Percentiles rank a stretch among this genome's conserved stretches.
Conservation (phyloP, 2,797 vertebrate species). For the Sphenopsis melanotis region DNA sequence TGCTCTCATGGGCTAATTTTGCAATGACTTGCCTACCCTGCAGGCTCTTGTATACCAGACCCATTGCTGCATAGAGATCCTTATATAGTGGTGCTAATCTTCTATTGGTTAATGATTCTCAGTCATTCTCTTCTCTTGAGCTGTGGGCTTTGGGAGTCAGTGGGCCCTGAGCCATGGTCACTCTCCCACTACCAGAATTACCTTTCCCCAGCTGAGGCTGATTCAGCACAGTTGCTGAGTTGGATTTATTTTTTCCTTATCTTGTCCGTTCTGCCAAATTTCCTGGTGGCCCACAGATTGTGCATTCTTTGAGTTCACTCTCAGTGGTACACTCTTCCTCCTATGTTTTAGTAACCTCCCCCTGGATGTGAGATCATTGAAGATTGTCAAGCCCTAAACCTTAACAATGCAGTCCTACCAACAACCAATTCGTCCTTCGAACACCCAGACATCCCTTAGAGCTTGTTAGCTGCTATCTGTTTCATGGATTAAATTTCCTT, state of each 20-base stretch:
- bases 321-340: background rate
- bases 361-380: background rate
- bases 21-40: background rate
- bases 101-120: background rate
- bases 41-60: background rate
- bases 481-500: background rate
- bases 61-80: background rate
- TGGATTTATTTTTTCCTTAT: background rate
- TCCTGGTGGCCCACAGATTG: background rate
- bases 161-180: background rate
- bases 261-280: background rate
- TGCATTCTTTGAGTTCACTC: background rate
- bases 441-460: background rate
- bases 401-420: background rate
- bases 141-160: background rate
- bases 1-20: background rate
- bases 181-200: background rate
- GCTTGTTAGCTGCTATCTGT: background rate
- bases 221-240: background rate
- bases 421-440: background rate
- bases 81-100: background rate
- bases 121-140: background rate
- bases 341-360: background rate
- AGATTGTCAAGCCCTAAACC: background rate
- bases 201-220: background rate